phyloP scores from a whole-genome alignment of 1,140 invertebrate species.

The Paracyclopina nana region DNA sequence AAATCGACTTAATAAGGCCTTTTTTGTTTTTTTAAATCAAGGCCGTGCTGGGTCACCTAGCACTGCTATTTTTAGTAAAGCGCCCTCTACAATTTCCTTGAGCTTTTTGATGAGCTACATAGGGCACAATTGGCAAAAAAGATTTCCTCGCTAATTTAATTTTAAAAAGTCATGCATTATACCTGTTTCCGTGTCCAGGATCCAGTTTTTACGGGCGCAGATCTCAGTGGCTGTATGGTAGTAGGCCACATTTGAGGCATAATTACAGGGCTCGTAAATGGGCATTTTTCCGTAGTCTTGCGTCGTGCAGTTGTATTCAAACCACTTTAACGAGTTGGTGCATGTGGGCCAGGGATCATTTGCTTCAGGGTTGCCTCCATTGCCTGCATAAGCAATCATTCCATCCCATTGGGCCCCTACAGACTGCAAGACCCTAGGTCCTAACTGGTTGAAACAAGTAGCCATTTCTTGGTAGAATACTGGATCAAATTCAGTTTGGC shows the following conservation, averaged over 20 bases:
- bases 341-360: constrained; percentile 9
- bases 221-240: constrained; percentile 1
- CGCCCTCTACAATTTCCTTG: too few species aligned
- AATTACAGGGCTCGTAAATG: constrained; percentile 8
- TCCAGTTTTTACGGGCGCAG: not conserved
- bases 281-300: not conserved
- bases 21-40: too few species aligned
- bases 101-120: too few species aligned
- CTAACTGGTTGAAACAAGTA: constrained; percentile 8
- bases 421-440: not conserved
- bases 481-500: constrained; percentile 7
- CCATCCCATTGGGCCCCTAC: constrained; percentile 7
- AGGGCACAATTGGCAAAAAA: not conserved
- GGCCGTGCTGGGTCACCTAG: too few species aligned
- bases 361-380: not conserved
- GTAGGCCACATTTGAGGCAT: constrained; percentile 10
- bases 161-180: constrained; percentile 5
- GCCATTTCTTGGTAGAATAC: constrained; percentile 1
- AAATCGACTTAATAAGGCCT: too few species aligned
- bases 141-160: constrained; percentile 8
- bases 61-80: too few species aligned
- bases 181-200: not conserved
- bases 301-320: constrained; percentile 5
- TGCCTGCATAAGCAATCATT: constrained; percentile 9
- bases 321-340: constrained; percentile 7